Conservation (phyloP, 2,797 vertebrate species). For the Aldrovandia affinis region DNA sequence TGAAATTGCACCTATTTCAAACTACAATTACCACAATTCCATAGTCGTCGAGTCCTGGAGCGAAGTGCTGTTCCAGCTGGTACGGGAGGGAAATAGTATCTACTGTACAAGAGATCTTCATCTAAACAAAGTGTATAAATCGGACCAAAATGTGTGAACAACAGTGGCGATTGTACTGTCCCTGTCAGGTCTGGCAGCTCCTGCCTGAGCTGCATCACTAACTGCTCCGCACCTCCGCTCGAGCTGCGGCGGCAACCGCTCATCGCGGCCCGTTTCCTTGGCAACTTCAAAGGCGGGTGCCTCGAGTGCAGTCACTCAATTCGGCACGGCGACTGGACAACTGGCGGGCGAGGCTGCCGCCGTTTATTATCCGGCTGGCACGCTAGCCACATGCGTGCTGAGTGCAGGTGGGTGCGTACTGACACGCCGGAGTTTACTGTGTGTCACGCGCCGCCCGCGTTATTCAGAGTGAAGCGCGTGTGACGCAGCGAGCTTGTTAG, state of each 20-base stretch:
- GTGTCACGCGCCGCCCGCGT: not conserved
- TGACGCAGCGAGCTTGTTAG: not conserved
- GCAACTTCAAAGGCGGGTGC: conserved; percentile 22
- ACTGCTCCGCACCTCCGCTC: not conserved
- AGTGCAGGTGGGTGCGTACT: not conserved
- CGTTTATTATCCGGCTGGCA: not conserved
- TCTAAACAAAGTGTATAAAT: not conserved
- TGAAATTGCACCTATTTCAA: not conserved
- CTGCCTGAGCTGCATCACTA: not conserved
- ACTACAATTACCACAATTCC: not conserved
- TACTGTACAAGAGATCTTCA: not conserved
- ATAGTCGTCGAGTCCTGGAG: not conserved
- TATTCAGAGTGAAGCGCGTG: not conserved
- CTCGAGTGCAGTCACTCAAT: not conserved
- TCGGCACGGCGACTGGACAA: conserved; percentile 5
- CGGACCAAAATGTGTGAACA: not conserved
- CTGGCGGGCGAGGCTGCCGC: not conserved
- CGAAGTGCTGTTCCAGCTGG: not conserved
- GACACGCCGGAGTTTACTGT: not conserved
- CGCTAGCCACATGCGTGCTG: not conserved
- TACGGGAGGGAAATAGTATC: not conserved
- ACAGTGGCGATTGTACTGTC: not conserved
- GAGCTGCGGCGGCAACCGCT: not conserved
- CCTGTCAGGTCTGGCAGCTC: not conserved
- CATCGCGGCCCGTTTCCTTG: conserved; percentile 27